Percentiles rank a stretch among this genome's conserved stretches.
These are phyloP conservation scores for Paracanthobrama guichenoti DNA, from an alignment of 2,113 vertebrate species.

Conservation along the genomic window DNA sequence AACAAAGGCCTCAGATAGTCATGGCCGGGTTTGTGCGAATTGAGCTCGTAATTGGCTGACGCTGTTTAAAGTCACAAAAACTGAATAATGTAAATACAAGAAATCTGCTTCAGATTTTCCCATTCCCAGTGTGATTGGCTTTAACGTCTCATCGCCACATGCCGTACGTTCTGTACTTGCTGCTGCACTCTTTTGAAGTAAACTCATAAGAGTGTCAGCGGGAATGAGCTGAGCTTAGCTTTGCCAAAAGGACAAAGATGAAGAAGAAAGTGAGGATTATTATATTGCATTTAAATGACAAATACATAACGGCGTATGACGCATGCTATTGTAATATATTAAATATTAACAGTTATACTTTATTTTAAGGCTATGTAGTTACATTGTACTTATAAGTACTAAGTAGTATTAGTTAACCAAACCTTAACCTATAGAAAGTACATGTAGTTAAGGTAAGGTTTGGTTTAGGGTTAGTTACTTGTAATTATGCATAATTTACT, in stretches of 20 bases:
- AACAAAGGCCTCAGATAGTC: conserved; percentile 71
- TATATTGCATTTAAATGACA: not conserved
- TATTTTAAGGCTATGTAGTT: too few species aligned
- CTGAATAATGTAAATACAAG: conserved; percentile 62
- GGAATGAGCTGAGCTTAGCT: conserved; percentile 30
- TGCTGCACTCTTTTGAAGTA: conserved; percentile 61
- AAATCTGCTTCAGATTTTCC: conserved; percentile 69
- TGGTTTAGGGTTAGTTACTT: too few species aligned
- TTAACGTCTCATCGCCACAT: conserved; percentile 57
- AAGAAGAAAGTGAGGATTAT: not conserved
- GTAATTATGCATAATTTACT: too few species aligned
- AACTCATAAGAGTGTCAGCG: conserved; percentile 47
- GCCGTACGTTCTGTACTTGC: conserved; percentile 48
- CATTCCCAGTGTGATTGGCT: conserved; percentile 61
- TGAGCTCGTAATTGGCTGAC: conserved; percentile 58
- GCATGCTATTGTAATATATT: not conserved
- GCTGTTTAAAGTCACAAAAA: conserved; percentile 63
- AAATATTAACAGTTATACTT: not conserved
- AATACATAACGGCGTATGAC: not conserved
- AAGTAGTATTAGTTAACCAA: too few species aligned
- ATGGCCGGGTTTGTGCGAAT: conserved; percentile 45
- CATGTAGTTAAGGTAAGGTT: too few species aligned
- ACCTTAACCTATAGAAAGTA: too few species aligned
- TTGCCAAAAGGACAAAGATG: conserved; percentile 55
- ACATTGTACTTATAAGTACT: too few species aligned